Conservation (phyloP, 2,797 vertebrate genomes). For the Chelonia mydas region DNA sequence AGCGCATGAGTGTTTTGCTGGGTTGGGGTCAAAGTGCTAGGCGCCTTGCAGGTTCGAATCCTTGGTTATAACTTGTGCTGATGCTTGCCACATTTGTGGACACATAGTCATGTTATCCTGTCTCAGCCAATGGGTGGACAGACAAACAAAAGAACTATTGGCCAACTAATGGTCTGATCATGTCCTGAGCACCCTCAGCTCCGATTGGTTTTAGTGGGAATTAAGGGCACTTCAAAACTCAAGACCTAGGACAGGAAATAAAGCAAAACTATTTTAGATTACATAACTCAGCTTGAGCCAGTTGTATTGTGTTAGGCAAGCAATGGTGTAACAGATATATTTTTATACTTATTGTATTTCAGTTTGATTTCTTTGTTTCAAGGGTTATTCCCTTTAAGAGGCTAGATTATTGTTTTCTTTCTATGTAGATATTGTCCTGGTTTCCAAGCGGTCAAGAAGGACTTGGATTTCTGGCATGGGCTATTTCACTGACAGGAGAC, state of each 20-base stretch:
- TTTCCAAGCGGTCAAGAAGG: constrained; percentile 6
- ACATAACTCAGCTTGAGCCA: not conserved
- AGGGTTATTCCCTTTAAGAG: not conserved
- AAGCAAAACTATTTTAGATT: not conserved
- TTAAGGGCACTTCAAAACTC: not conserved
- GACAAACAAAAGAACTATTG: constrained; percentile 1
- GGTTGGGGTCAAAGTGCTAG: not conserved
- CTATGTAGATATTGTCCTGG: not conserved
- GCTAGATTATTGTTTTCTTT: not conserved
- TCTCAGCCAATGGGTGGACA: not conserved
- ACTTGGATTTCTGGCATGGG: not conserved
- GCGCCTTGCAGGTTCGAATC: not conserved
- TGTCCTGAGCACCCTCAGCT: not conserved
- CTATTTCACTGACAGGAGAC: not conserved
- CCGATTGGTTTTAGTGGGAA: not conserved
- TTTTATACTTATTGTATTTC: not conserved
- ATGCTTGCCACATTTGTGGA: not conserved
- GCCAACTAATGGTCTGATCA: not conserved
- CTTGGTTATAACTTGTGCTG: rapidly evolving
- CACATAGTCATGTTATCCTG: not conserved
- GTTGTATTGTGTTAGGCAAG: not conserved
- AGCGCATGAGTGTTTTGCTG: not conserved
- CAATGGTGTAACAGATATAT: not conserved
- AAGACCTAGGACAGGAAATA: not conserved
- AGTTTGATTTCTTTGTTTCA: not conserved